Percentiles rank a stretch among this genome's conserved stretches.
Evolutionary conservation across 2,888 invertebrate species (phyloP).

Genomic region (Cantharis lateralis): DNA sequence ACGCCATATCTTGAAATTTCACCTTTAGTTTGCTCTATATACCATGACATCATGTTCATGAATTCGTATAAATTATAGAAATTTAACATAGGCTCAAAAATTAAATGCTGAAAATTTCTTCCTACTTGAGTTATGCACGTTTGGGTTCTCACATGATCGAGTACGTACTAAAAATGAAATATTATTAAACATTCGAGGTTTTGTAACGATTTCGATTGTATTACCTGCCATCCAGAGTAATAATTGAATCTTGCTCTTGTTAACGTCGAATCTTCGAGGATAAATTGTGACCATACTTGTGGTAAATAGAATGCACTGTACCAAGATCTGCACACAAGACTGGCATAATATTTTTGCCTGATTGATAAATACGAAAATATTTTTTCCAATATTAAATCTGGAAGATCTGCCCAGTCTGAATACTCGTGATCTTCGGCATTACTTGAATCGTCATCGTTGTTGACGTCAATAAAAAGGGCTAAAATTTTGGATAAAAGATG

Average conservation of each 20-base stretch:
- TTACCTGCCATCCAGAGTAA: conserved; percentile 78
- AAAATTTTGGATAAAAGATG: neutral
- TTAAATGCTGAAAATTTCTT: conserved; percentile 65
- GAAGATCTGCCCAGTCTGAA: conserved; percentile 69
- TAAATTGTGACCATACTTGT: conserved; percentile 75
- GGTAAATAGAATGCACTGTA: conserved; percentile 72
- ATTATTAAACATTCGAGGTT: neutral
- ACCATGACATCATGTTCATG: conserved; percentile 80
- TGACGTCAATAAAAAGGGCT: conserved; percentile 50
- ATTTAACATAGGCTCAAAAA: conserved; percentile 75
- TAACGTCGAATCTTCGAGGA: conserved; percentile 72
- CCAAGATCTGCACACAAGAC: conserved; percentile 71
- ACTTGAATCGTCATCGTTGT: conserved; percentile 46
- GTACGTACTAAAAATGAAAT: conserved; percentile 61
- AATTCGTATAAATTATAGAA: conserved; percentile 85
- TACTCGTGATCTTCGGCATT: conserved; percentile 52
- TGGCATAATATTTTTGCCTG: conserved; percentile 74
- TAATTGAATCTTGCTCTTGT: conserved; percentile 78
- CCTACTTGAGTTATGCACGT: conserved; percentile 73
- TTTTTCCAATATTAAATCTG: conserved; percentile 74
- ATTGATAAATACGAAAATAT: conserved; percentile 71
- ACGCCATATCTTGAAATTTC: conserved; percentile 54
- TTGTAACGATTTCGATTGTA: neutral
- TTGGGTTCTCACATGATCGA: conserved; percentile 76
- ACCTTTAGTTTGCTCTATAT: conserved; percentile 62